phyloP scores from a whole-genome alignment of 2,797 vertebrate genomes.

The Clarias pachynema region DNA sequence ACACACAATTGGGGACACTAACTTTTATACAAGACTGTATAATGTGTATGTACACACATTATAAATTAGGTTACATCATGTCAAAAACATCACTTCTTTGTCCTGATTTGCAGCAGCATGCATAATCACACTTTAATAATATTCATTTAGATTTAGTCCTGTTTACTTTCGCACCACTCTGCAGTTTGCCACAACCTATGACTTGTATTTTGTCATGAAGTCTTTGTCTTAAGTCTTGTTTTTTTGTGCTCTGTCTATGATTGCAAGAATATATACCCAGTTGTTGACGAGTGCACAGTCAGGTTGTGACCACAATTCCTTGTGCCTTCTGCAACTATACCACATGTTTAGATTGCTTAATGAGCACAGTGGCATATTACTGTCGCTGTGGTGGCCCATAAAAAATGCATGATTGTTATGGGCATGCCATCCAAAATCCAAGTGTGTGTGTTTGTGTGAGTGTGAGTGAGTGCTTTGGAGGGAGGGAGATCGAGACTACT shows the following conservation, averaged over 20 bases:
- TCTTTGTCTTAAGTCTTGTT: neutral
- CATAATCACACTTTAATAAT: neutral
- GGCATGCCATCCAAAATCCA: constrained; percentile 54
- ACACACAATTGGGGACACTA: no score
- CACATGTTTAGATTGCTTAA: constrained; percentile 55
- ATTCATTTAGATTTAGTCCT: neutral
- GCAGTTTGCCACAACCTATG: neutral
- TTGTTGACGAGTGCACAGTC: constrained; percentile 13
- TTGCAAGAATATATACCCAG: neutral
- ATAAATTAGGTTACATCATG: neutral
- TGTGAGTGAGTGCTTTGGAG: neutral
- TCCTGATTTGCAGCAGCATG: neutral
- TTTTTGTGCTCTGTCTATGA: neutral
- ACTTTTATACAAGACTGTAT: no score
- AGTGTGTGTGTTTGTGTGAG: constrained; percentile 10
- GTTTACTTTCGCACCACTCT: neutral
- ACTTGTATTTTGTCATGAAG: neutral
- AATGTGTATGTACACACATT: neutral
- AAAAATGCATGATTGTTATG: constrained; percentile 67
- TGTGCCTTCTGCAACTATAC: constrained; percentile 18
- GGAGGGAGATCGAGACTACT: neutral
- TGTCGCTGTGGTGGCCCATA: constrained; percentile 56
- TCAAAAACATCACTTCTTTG: neutral
- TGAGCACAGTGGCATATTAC: constrained; percentile 43
- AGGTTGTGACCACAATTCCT: constrained; percentile 14